Conservation (phyloP, 2,888 invertebrate species). For the Physocephala rufipes region DNA sequence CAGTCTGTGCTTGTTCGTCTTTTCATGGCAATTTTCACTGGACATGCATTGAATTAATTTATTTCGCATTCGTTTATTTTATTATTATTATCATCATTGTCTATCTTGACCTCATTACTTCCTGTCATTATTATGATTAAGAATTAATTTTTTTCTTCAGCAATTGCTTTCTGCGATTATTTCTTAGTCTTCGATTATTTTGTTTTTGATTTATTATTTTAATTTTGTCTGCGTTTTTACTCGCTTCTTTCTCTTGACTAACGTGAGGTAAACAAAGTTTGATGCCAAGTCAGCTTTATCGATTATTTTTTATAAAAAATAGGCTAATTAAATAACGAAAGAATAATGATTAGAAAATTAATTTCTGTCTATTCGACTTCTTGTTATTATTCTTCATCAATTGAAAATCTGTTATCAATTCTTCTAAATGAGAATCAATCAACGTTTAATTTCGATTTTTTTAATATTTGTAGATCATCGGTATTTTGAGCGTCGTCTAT, state of each 20-base stretch:
- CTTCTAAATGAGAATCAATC: not conserved
- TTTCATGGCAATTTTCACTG: no score
- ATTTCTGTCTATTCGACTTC: not conserved
- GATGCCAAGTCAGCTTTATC: not conserved
- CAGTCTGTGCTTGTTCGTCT: no score
- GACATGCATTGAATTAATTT: no score
- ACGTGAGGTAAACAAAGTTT: not conserved
- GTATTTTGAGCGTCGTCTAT: slow-evolving; percentile 74
- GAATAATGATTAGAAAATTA: not conserved
- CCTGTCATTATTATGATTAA: no score
- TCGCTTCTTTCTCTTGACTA: not conserved
- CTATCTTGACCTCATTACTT: no score
- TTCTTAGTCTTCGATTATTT: not conserved
- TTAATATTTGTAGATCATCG: slow-evolving; percentile 70
- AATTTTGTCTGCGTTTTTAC: not conserved
- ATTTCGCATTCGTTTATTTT: no score
- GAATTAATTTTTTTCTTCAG: no score
- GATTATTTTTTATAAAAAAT: no score
- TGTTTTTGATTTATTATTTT: not conserved
- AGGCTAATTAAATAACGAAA: no score
- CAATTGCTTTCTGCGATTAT: no score
- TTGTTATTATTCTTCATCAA: not conserved
- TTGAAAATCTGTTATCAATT: not conserved
- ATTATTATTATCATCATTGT: no score
- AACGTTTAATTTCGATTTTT: not conserved